phyloP scores from a whole-genome alignment of 2,888 invertebrate species.

The Halictus ligatus region DNA sequence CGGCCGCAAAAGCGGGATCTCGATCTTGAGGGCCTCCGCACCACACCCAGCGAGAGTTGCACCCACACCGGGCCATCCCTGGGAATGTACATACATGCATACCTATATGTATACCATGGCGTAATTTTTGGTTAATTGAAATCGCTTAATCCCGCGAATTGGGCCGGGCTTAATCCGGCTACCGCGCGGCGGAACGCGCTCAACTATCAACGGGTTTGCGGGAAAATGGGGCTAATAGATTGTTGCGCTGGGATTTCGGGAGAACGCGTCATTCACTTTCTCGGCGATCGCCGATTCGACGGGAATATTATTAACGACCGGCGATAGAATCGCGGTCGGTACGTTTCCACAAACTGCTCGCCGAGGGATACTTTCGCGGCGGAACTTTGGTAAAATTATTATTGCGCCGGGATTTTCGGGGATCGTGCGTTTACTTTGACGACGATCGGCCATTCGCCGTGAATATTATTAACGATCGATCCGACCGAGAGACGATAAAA shows the following conservation, averaged over 20 bases:
- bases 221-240: constrained; percentile 15
- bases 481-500: neutral
- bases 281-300: neutral
- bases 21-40: neutral
- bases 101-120: neutral
- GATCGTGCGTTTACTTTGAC: neutral
- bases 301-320: neutral
- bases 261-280: neutral
- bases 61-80: neutral
- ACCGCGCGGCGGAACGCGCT: neutral
- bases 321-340: neutral
- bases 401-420: neutral
- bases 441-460: neutral
- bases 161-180: neutral
- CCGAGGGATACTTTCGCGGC: too few relatives aligned
- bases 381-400: too few relatives aligned
- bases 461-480: constrained; percentile 2
- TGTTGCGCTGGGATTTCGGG: neutral
- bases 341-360: neutral
- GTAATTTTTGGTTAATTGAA: constrained; percentile 40
- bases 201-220: neutral
- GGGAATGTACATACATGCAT: neutral
- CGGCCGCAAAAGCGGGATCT: constrained; percentile 28
- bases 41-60: neutral
- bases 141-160: constrained; percentile 23